Percentiles rank a stretch among this genome's conserved stretches.
phyloP scores from a whole-genome alignment of 1,140 invertebrate genomes.

The Zaprionus nigranus region DNA sequence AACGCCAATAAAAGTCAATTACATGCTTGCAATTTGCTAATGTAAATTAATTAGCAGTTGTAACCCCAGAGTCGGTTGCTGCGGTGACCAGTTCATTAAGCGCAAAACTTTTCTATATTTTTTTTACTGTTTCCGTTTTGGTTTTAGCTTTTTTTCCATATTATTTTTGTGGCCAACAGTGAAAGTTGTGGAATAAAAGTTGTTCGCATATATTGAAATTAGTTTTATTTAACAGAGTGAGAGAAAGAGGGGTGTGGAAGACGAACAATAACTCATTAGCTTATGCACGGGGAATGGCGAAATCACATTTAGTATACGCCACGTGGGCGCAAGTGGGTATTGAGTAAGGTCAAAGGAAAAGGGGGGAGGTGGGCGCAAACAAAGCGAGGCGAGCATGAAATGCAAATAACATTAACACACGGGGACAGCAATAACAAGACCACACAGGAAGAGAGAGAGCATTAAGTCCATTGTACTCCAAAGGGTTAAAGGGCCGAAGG shows the following conservation, averaged over 20 bases:
- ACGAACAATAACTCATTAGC: conserved; percentile 59
- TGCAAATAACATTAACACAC: conserved; percentile 57
- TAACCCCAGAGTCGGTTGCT: conserved; percentile 48
- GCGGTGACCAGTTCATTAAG: conserved; percentile 64
- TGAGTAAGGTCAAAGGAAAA: background rate
- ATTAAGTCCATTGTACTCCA: conserved; percentile 44
- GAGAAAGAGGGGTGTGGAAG: background rate
- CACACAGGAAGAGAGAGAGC: conserved; percentile 15
- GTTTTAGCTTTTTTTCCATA: conserved; percentile 11
- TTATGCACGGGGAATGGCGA: conserved; percentile 26
- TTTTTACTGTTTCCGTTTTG: conserved; percentile 1
- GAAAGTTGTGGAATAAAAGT: conserved; percentile 57
- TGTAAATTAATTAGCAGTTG: conserved; percentile 69
- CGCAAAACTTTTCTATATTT: conserved; percentile 42
- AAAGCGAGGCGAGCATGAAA: conserved; percentile 28
- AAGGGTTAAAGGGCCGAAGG: conserved; percentile 54
- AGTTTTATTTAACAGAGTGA: conserved; percentile 39
- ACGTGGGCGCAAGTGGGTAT: conserved; percentile 36
- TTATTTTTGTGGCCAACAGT: conserved; percentile 17
- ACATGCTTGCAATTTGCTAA: conserved; percentile 67
- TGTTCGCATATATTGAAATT: conserved; percentile 56
- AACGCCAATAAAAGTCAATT: conserved; percentile 60
- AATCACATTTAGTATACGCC: conserved; percentile 55
- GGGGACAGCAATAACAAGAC: conserved; percentile 34
- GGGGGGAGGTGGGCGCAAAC: background rate